A percentile compares a stretch with the other conserved stretches of the same genome.
These are phyloP conservation scores for Silurus asotus DNA, from an alignment of 2,113 vertebrate genomes.

Conservation along the genomic window DNA sequence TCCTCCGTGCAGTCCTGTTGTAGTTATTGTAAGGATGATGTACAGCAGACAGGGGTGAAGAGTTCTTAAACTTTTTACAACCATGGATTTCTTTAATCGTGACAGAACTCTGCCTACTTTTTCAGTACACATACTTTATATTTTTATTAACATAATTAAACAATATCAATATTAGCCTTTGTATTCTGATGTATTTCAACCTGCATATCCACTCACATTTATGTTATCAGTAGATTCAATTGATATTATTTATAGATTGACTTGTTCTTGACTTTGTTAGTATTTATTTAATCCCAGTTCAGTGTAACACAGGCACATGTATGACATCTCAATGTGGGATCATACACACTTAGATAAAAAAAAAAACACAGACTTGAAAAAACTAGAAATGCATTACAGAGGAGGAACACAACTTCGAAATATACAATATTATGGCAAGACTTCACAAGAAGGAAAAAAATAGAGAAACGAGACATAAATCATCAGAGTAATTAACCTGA, in stretches of 20 bases:
- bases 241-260: neutral
- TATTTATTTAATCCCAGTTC: neutral
- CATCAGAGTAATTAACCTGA: neutral
- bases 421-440: neutral
- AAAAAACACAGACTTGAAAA: neutral
- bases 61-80: neutral
- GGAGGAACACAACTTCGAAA: neutral
- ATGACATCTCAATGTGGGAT: neutral
- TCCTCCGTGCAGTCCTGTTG: neutral
- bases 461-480: neutral
- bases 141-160: neutral
- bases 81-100: neutral
- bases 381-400: neutral
- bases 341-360: neutral
- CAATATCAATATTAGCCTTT: neutral
- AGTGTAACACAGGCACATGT: neutral
- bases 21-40: conserved; percentile 1
- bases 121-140: neutral
- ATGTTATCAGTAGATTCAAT: neutral
- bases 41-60: neutral
- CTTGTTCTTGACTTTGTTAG: neutral
- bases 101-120: neutral
- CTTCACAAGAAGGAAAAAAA: neutral
- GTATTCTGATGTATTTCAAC: neutral
- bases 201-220: neutral